Conservation (phyloP, 2,113 vertebrate species). For the Lipophrys pholis region DNA sequence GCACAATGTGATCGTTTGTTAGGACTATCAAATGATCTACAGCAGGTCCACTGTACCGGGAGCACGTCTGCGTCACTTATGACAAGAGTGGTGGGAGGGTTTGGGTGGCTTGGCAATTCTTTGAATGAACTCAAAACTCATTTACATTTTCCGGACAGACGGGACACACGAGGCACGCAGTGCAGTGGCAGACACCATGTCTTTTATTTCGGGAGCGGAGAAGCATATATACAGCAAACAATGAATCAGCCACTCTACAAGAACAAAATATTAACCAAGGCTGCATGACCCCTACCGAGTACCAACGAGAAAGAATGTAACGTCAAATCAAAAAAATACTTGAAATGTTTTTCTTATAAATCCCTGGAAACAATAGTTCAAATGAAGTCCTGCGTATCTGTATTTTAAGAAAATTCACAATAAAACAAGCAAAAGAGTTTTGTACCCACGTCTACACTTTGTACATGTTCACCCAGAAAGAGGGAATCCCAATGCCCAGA, state of each 20-base stretch:
- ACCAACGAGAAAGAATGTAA: neutral
- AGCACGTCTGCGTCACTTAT: conserved; percentile 62
- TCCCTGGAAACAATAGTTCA: no score
- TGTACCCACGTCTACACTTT: neutral
- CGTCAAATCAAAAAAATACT: neutral
- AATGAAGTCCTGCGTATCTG: no score
- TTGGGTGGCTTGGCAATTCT: conserved; percentile 56
- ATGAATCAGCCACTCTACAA: conserved; percentile 14
- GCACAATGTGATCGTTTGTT: conserved; percentile 64
- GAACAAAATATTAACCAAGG: conserved; percentile 1
- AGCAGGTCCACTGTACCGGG: conserved; percentile 25
- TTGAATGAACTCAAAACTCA: conserved; percentile 68
- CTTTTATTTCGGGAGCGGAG: conserved; percentile 44
- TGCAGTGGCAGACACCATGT: neutral
- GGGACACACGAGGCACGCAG: neutral
- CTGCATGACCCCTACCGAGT: neutral
- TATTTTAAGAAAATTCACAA: neutral
- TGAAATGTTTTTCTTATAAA: neutral
- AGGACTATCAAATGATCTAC: conserved; percentile 51
- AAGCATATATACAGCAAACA: neutral
- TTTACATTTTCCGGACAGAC: conserved; percentile 38
- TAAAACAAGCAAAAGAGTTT: neutral
- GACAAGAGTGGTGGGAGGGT: conserved; percentile 61
- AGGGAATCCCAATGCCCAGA: no score
- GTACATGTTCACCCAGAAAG: neutral